Percentiles rank a stretch among this genome's conserved stretches.
Evolutionary conservation across 2,888 invertebrate genomes (phyloP).

Genomic region (Antitype chi): DNA sequence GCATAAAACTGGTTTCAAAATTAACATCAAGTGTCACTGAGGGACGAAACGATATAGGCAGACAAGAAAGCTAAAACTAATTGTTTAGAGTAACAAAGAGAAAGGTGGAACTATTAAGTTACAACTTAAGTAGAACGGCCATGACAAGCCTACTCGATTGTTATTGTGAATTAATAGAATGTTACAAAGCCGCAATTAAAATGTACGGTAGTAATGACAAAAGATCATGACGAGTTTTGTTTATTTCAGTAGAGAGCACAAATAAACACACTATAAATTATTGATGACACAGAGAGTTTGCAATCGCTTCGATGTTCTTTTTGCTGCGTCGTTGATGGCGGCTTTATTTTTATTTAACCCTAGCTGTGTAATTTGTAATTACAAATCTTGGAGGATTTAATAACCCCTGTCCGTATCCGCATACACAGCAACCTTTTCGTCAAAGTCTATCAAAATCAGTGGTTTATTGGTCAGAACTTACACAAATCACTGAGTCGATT

Average conservation of each 20-base stretch:
- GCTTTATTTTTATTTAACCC: not conserved
- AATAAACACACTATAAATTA: slow-evolving; percentile 23
- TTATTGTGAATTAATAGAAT: slow-evolving; percentile 50
- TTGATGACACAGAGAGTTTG: slow-evolving; percentile 15
- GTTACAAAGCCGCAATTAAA: slow-evolving; percentile 47
- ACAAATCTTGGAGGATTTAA: not conserved
- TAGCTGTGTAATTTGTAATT: not conserved
- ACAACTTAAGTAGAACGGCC: slow-evolving; percentile 61
- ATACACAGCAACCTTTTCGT: not conserved
- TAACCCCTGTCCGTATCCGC: not conserved
- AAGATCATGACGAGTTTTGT: slow-evolving; percentile 20
- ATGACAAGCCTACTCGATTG: slow-evolving; percentile 49
- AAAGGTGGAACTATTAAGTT: slow-evolving; percentile 73
- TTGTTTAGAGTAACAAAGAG: slow-evolving; percentile 64
- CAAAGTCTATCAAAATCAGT: not conserved
- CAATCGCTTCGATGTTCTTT: not conserved
- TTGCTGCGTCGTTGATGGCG: not conserved
- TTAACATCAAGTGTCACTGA: slow-evolving; percentile 29
- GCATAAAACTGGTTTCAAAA: slow-evolving; percentile 18
- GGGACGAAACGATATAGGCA: slow-evolving; percentile 14
- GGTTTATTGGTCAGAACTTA: not conserved
- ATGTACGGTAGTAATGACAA: slow-evolving; percentile 17
- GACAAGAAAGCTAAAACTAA: slow-evolving; percentile 41
- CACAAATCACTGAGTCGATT: not conserved
- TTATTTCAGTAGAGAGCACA: slow-evolving; percentile 9